phyloP scores from a whole-genome alignment of 2,113 vertebrate species.

The Butorides virescens region DNA sequence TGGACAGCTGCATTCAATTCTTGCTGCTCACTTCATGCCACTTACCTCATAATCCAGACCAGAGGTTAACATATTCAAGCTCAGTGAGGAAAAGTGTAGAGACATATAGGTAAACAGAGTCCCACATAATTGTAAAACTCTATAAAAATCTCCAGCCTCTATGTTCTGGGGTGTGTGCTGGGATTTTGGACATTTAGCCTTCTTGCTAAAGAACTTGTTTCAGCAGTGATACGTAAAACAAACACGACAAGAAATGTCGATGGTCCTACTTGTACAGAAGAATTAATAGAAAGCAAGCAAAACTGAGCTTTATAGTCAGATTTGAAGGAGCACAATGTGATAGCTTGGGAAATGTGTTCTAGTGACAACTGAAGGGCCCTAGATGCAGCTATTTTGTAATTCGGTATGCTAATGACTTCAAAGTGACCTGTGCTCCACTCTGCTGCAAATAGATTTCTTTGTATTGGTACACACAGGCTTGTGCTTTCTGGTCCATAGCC shows the following conservation, averaged over 20 bases:
- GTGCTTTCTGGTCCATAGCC: conserved; percentile 42
- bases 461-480: conserved; percentile 30
- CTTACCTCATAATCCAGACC: conserved; percentile 50
- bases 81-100: not conserved
- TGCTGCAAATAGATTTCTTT: conserved; percentile 55
- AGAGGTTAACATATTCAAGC: conserved; percentile 27
- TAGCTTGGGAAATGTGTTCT: not conserved
- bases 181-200: not conserved
- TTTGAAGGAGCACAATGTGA: not conserved
- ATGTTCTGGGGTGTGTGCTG: not conserved
- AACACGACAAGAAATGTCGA: not conserved
- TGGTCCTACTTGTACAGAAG: not conserved
- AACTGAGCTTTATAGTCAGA: not conserved
- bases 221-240: not conserved
- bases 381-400: conserved; percentile 11
- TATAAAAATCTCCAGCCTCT: not conserved
- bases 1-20: conserved; percentile 58
- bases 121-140: not conserved
- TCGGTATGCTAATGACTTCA: conserved; percentile 38
- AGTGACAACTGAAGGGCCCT: not conserved
- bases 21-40: conserved; percentile 56
- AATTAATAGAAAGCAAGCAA: not conserved
- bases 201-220: not conserved
- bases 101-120: not conserved
- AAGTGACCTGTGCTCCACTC: conserved; percentile 44